Conservation (phyloP, 2,888 invertebrate genomes). For the Patella depressa region DNA sequence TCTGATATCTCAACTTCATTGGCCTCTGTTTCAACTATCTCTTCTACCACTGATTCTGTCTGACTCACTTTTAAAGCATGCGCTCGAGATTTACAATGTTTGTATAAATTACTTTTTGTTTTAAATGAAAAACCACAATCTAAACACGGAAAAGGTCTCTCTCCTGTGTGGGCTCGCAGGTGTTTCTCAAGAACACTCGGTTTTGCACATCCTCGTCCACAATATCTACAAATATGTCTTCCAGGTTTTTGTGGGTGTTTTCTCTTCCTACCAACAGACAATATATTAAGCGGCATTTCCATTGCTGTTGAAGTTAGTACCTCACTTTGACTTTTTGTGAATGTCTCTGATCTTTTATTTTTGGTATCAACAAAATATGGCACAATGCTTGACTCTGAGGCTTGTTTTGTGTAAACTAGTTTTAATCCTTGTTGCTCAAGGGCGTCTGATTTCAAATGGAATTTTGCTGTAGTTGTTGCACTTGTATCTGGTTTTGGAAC, state of each 20-base stretch:
- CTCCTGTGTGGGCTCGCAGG: constrained; percentile 93
- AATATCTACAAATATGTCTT: constrained; percentile 88
- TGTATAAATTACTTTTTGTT: constrained; percentile 92
- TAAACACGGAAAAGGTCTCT: constrained; percentile 90
- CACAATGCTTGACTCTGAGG: constrained; percentile 29
- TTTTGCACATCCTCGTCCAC: constrained; percentile 90
- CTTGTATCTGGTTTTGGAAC: background rate
- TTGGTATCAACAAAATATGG: background rate
- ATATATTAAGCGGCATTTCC: constrained; percentile 21
- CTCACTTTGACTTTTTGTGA: constrained; percentile 13
- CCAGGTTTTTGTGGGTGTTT: constrained; percentile 72
- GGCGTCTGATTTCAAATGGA: constrained; percentile 42
- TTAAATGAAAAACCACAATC: constrained; percentile 94
- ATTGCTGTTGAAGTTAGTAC: background rate
- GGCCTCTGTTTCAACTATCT: constrained; percentile 15
- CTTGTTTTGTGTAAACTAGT: constrained; percentile 41
- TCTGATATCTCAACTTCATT: constrained; percentile 29
- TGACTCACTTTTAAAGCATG: constrained; percentile 55
- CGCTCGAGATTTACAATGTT: constrained; percentile 80
- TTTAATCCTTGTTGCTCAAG: constrained; percentile 43
- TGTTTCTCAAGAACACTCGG: constrained; percentile 94
- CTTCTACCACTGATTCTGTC: constrained; percentile 21
- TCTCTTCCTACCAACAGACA: constrained; percentile 44
- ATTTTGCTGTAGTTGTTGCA: constrained; percentile 31
- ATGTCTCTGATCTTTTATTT: constrained; percentile 11